Evolutionary conservation across 37 sponge, comb jelly and placozoan species (phyloP), one percentile per base, ranked within the genome.

Genomic region (Sycon ciliatum): DNA sequence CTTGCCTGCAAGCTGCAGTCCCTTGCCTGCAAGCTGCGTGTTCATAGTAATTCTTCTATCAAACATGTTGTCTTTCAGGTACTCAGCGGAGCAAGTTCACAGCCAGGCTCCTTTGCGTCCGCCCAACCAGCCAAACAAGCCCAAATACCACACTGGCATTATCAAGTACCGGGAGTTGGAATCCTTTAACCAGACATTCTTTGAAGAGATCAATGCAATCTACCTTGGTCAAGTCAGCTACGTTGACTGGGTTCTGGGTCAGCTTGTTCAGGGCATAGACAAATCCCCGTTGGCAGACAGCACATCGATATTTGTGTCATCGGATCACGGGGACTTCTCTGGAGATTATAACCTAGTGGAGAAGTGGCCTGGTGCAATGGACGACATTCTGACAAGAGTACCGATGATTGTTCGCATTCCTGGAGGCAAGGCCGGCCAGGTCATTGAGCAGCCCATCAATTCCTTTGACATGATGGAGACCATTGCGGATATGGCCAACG

Each of bases 381-480:
- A 60, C 63, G 63, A 60, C 63, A 60, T 60, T 60, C 63, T 60
- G 26, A 60, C 63, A 11, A 11, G 63, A 60, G 63, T 60, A 11
- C 63, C 63, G 9, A 60, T 60, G 63, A 60, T 60, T 30, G 63
- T 60, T 11, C 27, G 63, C 9, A 60, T 60, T 60, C 63, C 63
- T 9, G 63, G 63, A 11, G 63, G 63, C 9, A 18, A 11, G 24
- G 16, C 7, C 9, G 63, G 63, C 26, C 27, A 60, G 22, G 63
- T 60, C 63, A 24, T 60, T 9, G 26, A 60, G 32, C 22, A 60
- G 26, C 63, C 63, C 27, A 60, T 60, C 26, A 60, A 60, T 60
- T 60, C 63, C 22, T 60, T 60, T 24, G 63, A 60, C 63, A 60
- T 60, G 63, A 60, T 60, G 63, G 63, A 11, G 24, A 60, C 63